Conservation (phyloP, 1,140 invertebrate genomes). For the Apis cerana region DNA sequence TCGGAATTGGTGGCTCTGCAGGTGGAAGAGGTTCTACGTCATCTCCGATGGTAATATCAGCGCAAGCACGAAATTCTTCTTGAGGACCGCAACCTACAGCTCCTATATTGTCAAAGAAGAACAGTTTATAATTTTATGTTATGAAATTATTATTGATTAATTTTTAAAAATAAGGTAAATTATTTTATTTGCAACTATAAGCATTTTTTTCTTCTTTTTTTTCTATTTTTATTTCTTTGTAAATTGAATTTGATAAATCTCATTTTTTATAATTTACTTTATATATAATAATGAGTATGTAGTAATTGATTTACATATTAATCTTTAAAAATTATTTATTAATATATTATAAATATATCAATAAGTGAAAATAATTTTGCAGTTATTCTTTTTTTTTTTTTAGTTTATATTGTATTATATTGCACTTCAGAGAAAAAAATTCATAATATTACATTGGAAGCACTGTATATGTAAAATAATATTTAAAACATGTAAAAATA, state of each 20-base stretch:
- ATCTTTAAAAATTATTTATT: too few relatives aligned
- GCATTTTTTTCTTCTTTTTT: background rate
- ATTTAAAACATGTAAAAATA: background rate
- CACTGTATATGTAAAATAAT: background rate
- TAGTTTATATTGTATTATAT: background rate
- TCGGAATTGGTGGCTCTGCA: conserved; percentile 54
- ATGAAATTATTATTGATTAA: background rate
- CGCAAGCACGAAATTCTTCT: conserved; percentile 93
- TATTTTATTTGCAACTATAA: too few relatives aligned
- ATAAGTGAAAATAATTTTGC: too few relatives aligned
- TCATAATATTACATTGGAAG: background rate
- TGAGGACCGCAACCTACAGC: conserved; percentile 92
- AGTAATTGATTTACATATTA: too few relatives aligned
- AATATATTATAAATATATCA: too few relatives aligned
- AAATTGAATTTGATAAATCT: background rate
- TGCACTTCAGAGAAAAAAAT: background rate
- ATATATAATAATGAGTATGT: background rate
- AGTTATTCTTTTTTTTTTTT: background rate
- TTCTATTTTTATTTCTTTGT: background rate
- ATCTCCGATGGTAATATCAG: conserved; percentile 89
- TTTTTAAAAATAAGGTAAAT: background rate
- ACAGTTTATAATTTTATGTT: background rate
- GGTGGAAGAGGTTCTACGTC: conserved; percentile 68
- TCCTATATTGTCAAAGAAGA: conserved; percentile 68
- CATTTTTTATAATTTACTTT: background rate